Conservation (phyloP, 1,140 invertebrate genomes). For the Aphaenogaster ashmeadi region DNA sequence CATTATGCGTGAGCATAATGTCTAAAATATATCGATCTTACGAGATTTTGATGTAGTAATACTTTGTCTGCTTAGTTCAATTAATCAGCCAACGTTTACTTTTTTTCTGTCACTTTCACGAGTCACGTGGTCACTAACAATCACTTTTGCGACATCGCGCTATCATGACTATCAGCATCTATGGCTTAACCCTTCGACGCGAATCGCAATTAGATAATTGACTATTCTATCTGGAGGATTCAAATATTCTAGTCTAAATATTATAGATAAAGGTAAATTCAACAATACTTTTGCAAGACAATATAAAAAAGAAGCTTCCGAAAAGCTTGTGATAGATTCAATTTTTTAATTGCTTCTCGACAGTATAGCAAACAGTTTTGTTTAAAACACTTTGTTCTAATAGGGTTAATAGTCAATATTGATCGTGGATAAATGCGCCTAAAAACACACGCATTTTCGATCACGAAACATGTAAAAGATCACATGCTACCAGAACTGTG, state of each 20-base stretch:
- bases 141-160: not conserved
- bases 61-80: not conserved
- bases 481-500: not conserved
- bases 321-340: not conserved
- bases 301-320: not conserved
- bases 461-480: not conserved
- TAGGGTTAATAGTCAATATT: not conserved
- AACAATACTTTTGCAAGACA: not conserved
- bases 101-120: not conserved
- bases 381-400: not conserved
- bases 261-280: not conserved
- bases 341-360: not conserved
- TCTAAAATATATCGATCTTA: not conserved
- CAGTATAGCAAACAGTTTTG: not conserved
- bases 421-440: not conserved
- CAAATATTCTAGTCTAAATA: not conserved
- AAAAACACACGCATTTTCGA: not conserved
- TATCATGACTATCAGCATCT: not conserved
- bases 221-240: not conserved
- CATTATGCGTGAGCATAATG: not conserved
- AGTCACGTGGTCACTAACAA: conserved; percentile 3
- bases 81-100: not conserved
- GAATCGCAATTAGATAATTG: not conserved
- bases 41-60: not conserved
- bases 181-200: not conserved